Percentiles rank a stretch among this genome's conserved stretches.
Evolutionary conservation across 1,140 invertebrate genomes (phyloP).

Genomic region (Cepaea nemoralis): DNA sequence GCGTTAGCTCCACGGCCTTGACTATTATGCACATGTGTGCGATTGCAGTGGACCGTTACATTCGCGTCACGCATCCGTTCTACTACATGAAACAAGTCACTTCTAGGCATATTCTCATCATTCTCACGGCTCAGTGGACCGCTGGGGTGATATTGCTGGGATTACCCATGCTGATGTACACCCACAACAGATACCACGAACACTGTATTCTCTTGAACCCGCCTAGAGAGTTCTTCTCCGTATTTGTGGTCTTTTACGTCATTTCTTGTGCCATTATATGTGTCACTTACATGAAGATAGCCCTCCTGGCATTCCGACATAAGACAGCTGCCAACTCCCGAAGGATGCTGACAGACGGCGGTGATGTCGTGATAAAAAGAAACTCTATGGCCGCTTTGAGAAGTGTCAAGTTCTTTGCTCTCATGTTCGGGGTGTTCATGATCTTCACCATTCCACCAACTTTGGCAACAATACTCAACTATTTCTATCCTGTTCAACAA

Average conservation of each 20-base stretch:
- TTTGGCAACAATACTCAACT: neutral
- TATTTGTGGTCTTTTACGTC: neutral
- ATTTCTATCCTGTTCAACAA: neutral
- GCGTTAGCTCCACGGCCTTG: neutral
- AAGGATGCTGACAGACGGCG: neutral
- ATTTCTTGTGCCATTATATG: neutral
- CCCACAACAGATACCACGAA: neutral
- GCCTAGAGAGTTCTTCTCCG: neutral
- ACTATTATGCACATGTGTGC: neutral
- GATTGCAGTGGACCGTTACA: neutral
- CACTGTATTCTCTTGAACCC: neutral
- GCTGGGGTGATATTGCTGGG: neutral
- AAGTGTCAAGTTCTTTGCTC: slow-evolving; percentile 2
- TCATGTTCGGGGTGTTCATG: neutral
- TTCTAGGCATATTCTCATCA: neutral
- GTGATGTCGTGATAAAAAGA: neutral
- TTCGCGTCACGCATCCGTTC: neutral
- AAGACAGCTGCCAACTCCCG: neutral
- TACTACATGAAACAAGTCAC: neutral
- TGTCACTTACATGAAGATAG: neutral
- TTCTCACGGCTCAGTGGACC: neutral
- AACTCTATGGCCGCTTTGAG: neutral
- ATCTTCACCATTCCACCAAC: neutral
- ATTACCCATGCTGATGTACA: neutral
- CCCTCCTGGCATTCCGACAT: neutral